Percentiles rank a stretch among this genome's conserved stretches.
Conservation (phyloP, 1,140 invertebrate species). For the Pentalonia nigronervosa region DNA sequence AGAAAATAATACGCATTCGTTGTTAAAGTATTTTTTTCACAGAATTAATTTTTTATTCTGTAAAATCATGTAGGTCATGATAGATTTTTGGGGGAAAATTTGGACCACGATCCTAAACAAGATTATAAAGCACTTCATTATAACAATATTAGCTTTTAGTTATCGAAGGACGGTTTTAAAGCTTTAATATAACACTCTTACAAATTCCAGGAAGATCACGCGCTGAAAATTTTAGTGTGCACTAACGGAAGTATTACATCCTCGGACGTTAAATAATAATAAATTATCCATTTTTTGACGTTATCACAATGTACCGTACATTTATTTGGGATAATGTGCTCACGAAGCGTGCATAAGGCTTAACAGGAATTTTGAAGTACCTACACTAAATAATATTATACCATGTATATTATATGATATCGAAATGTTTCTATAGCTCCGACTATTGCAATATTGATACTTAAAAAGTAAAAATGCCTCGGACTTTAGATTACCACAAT, state of each 20-base stretch:
- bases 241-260: neutral
- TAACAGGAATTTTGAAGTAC: neutral
- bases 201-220: neutral
- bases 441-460: neutral
- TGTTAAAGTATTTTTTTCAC: too few species aligned
- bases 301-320: neutral
- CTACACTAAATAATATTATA: neutral
- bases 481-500: neutral
- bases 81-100: too few species aligned
- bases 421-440: neutral
- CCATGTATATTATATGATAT: neutral
- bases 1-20: too few species aligned
- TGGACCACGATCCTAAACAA: too few species aligned
- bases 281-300: neutral
- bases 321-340: neutral
- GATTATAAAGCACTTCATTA: too few species aligned
- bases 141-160: neutral
- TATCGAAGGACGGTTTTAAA: neutral
- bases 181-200: neutral
- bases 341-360: neutral
- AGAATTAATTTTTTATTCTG: too few species aligned
- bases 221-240: neutral
- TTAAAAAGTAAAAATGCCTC: neutral
- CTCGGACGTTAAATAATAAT: neutral
- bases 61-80: too few species aligned